phyloP scores from a whole-genome alignment of 2,888 invertebrate genomes.

The Pterostichus madidus region DNA sequence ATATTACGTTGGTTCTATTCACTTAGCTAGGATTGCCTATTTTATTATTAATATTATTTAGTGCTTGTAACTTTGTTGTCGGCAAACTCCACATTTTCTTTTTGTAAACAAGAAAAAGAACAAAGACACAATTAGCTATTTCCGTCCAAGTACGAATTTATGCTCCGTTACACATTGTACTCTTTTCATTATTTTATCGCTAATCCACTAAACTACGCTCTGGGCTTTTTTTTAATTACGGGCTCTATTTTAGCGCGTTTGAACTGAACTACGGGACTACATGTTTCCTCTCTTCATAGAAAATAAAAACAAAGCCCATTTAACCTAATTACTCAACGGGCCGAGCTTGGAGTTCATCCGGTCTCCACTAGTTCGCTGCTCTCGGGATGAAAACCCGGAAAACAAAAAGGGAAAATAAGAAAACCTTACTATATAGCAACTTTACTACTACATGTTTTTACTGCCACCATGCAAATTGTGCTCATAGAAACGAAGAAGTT shows the following conservation, averaged over 20 bases:
- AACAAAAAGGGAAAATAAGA: no score
- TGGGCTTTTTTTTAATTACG: constrained; percentile 13
- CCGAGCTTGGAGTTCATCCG: no score
- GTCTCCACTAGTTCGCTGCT: no score
- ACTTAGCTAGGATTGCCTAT: no score
- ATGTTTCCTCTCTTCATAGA: background rate
- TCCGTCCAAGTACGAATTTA: no score
- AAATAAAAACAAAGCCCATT: constrained; percentile 20
- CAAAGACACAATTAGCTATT: no score
- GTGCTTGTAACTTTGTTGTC: no score
- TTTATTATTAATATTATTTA: no score
- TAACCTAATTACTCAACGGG: constrained; percentile 33
- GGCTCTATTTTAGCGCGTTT: constrained; percentile 8
- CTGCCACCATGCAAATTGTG: background rate
- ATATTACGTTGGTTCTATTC: no score
- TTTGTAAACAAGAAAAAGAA: no score
- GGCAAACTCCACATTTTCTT: no score
- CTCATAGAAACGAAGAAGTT: background rate
- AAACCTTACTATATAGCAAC: background rate
- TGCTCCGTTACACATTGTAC: background rate
- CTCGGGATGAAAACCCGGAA: no score
- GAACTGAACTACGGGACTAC: background rate
- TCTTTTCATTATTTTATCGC: constrained; percentile 3
- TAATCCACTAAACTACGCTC: constrained; percentile 5
- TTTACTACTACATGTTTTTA: constrained; percentile 4